A percentile compares a stretch with the other conserved stretches of the same genome.
These are phyloP conservation scores for Nemotelus pantherinus DNA, from an alignment of 2,888 invertebrate species.

Conservation along the genomic window DNA sequence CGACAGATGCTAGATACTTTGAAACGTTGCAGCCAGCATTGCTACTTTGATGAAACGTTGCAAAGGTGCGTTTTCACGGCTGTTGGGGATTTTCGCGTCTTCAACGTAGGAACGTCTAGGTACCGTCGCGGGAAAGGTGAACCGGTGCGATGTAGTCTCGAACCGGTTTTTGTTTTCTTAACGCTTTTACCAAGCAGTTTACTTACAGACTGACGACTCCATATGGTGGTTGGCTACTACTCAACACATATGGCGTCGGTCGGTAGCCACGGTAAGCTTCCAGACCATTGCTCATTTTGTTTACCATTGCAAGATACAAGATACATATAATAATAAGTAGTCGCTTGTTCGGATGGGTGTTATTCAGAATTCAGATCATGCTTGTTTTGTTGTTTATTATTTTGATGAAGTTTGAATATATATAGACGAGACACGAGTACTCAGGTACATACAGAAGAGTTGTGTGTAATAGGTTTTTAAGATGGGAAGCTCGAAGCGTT, in stretches of 20 bases:
- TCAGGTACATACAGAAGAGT: too few species aligned
- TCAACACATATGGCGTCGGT: not conserved
- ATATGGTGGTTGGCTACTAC: not conserved
- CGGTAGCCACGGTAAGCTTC: too few species aligned
- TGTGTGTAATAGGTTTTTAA: too few species aligned
- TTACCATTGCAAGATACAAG: too few species aligned
- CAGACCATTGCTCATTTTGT: too few species aligned
- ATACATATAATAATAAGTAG: too few species aligned
- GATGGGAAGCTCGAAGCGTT: too few species aligned
- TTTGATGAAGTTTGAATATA: too few species aligned
- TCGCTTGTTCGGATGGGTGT: too few species aligned
- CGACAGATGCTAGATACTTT: too few species aligned
- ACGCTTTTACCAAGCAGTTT: not conserved
- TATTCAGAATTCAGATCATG: slow-evolving; percentile 16
- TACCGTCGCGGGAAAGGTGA: slow-evolving; percentile 14
- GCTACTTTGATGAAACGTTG: not conserved
- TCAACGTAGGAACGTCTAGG: not conserved
- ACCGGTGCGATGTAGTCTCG: slow-evolving; percentile 1
- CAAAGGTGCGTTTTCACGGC: not conserved
- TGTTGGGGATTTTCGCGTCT: slow-evolving; percentile 10
- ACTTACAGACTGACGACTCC: not conserved
- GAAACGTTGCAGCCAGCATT: too few species aligned
- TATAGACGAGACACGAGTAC: too few species aligned
- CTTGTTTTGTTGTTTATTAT: not conserved
- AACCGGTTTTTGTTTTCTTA: not conserved